phyloP scores from a whole-genome alignment of 1,140 invertebrate genomes.

The Ooceraea biroi region DNA sequence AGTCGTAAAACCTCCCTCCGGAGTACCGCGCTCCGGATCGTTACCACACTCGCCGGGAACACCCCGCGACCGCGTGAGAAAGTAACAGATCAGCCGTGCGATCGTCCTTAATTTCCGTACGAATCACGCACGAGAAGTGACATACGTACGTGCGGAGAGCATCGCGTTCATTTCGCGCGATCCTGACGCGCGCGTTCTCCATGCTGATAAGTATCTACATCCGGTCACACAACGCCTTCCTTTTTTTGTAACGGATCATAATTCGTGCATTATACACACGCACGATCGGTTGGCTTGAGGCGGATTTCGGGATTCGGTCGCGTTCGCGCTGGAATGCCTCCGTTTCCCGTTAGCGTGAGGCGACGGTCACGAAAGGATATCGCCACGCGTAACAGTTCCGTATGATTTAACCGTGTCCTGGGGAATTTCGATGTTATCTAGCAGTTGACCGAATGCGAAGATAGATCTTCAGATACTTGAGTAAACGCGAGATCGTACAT shows the following conservation, averaged over 20 bases:
- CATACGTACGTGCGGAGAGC: not conserved
- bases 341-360: conserved; percentile 53
- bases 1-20: conserved; percentile 70
- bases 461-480: not conserved
- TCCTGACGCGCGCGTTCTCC: conserved; percentile 12
- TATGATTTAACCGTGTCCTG: conserved; percentile 42
- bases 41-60: conserved; percentile 65
- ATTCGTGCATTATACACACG: conserved; percentile 53
- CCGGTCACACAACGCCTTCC: conserved; percentile 13
- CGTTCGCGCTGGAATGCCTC: conserved; percentile 28
- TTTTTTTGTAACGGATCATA: conserved; percentile 56
- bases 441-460: not conserved
- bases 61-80: conserved; percentile 78
- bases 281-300: conserved; percentile 47
- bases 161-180: not conserved
- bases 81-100: conserved; percentile 74
- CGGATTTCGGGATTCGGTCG: conserved; percentile 49
- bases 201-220: conserved; percentile 21
- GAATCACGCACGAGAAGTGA: not conserved
- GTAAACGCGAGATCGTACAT: not conserved
- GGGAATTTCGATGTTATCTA: conserved; percentile 4
- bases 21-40: conserved; percentile 66
- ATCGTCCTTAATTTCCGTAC: conserved; percentile 38
- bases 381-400: conserved; percentile 44
- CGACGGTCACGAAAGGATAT: conserved; percentile 54